Conservation (phyloP, 2,888 invertebrate genomes). For the Bhutanitis thaidina region DNA sequence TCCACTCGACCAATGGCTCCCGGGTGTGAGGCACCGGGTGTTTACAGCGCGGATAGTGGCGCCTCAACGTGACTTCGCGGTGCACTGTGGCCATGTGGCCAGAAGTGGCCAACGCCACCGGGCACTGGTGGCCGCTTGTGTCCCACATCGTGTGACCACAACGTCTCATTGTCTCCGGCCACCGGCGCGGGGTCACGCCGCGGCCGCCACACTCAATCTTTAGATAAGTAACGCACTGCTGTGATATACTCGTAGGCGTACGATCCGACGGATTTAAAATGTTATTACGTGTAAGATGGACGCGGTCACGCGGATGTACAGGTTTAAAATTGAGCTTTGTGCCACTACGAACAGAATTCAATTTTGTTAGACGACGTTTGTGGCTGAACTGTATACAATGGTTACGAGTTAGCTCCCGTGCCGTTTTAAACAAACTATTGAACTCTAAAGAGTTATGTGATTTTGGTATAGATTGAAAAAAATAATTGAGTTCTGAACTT, state of each 20-base stretch:
- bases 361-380: not conserved
- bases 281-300: conserved; percentile 29
- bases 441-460: not conserved
- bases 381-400: too few relatives aligned
- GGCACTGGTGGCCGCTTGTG: conserved; percentile 30
- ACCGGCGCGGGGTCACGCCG: conserved; percentile 23
- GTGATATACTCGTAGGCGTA: conserved; percentile 65
- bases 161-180: too few relatives aligned
- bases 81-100: conserved; percentile 28
- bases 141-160: too few relatives aligned
- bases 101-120: conserved; percentile 4
- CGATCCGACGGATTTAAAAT: conserved; percentile 38
- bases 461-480: not conserved
- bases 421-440: not conserved
- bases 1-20: not conserved
- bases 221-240: conserved; percentile 65
- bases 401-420: too few relatives aligned
- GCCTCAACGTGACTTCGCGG: conserved; percentile 19
- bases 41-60: conserved; percentile 57
- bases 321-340: conserved; percentile 14
- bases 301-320: conserved; percentile 19
- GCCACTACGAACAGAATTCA: not conserved
- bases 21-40: conserved; percentile 51
- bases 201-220: conserved; percentile 49
- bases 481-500: not conserved